These are phyloP conservation scores for Morelia viridis DNA, from an alignment of 2,797 vertebrate species.

Conservation along the genomic window DNA sequence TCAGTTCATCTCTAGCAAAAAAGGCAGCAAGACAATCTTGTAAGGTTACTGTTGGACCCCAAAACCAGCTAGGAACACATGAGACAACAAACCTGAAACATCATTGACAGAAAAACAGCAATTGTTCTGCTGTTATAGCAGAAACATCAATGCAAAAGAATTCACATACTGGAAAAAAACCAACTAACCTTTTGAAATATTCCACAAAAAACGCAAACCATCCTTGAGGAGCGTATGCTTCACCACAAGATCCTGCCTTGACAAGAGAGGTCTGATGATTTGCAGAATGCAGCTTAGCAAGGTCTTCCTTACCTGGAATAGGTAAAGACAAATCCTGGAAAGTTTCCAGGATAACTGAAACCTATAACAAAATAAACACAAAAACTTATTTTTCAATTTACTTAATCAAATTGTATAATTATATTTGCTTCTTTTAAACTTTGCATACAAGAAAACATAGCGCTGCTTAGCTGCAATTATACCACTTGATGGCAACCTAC, in stretches of 20 bases:
- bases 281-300: slow-evolving; percentile 95
- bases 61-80: slow-evolving; percentile 92
- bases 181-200: slow-evolving; percentile 93
- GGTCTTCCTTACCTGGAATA: slow-evolving; percentile 98
- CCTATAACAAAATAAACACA: slow-evolving; percentile 70
- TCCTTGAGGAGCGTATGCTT: slow-evolving; percentile 94
- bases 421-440: neutral
- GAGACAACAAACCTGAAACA: slow-evolving; percentile 81
- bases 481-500: neutral
- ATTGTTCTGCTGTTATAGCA: slow-evolving; percentile 73
- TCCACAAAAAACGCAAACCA: slow-evolving; percentile 98
- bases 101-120: slow-evolving; percentile 74
- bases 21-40: slow-evolving; percentile 99
- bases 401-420: neutral
- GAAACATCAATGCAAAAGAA: slow-evolving; percentile 62
- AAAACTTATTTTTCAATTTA: slow-evolving; percentile 20
- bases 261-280: slow-evolving; percentile 93
- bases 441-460: neutral
- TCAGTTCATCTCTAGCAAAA: slow-evolving; percentile 97
- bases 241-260: slow-evolving; percentile 95
- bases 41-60: slow-evolving; percentile 97
- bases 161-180: slow-evolving; percentile 18
- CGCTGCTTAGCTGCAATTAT: neutral
- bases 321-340: slow-evolving; percentile 99
- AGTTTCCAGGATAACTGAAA: slow-evolving; percentile 96